Evolutionary conservation across 1,140 invertebrate species (phyloP).

Genomic region (Aphaenogaster ashmeadi): DNA sequence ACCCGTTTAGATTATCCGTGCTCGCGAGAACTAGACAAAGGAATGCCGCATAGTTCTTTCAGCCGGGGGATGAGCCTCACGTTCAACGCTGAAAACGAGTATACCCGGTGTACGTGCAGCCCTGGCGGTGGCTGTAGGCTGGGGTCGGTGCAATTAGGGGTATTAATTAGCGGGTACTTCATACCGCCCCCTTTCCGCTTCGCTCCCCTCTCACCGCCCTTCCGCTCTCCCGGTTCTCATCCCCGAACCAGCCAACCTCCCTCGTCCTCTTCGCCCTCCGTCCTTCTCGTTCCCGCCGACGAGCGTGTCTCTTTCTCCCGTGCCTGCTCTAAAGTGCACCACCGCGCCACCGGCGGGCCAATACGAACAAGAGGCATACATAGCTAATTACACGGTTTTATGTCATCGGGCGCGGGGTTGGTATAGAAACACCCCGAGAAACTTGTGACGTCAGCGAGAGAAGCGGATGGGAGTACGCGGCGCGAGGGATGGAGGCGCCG

Average conservation of each 20-base stretch:
- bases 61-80: constrained; percentile 57
- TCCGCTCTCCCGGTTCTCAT: constrained; percentile 48
- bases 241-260: constrained; percentile 42
- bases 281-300: constrained; percentile 35
- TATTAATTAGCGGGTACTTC: constrained; percentile 87
- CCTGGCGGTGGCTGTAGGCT: constrained; percentile 77
- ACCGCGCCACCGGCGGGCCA: constrained; percentile 77
- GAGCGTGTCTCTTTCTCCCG: constrained; percentile 54
- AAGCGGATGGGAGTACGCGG: constrained; percentile 30
- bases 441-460: constrained; percentile 67
- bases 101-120: constrained; percentile 76
- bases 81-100: constrained; percentile 71
- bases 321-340: constrained; percentile 78
- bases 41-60: constrained; percentile 27
- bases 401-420: constrained; percentile 66
- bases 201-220: constrained; percentile 32
- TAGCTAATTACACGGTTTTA: constrained; percentile 84
- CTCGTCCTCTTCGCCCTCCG: constrained; percentile 16
- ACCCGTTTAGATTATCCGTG: constrained; percentile 11
- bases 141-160: constrained; percentile 85
- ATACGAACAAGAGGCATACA: constrained; percentile 82
- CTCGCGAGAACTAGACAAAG: constrained; percentile 27
- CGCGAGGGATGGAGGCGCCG: neutral
- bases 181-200: constrained; percentile 72
- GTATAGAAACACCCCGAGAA: constrained; percentile 70